phyloP scores from a whole-genome alignment of 2,888 invertebrate genomes.

The Cynaeus angustus region DNA sequence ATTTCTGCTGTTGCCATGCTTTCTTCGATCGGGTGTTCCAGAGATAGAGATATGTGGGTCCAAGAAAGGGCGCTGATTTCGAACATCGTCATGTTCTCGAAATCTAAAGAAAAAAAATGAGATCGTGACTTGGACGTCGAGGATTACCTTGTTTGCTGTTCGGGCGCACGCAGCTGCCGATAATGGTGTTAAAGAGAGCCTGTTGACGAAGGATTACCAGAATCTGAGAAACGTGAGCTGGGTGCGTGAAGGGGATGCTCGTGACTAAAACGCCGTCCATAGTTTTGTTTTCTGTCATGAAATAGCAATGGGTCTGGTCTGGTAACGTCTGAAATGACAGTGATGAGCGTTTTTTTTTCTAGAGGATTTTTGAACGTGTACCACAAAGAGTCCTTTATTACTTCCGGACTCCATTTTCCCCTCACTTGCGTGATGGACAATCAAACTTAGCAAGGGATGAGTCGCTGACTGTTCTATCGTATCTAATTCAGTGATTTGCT shows the following conservation, averaged over 20 bases:
- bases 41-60: slow-evolving; percentile 90
- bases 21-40: slow-evolving; percentile 95
- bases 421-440: slow-evolving; percentile 85
- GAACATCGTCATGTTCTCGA: slow-evolving; percentile 88
- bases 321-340: slow-evolving; percentile 82
- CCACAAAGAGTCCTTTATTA: slow-evolving; percentile 89
- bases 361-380: slow-evolving; percentile 70
- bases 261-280: slow-evolving; percentile 85
- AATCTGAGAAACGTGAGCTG: slow-evolving; percentile 92
- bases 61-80: slow-evolving; percentile 93
- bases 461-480: slow-evolving; percentile 69
- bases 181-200: slow-evolving; percentile 91
- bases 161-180: slow-evolving; percentile 91
- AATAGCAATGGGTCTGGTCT: slow-evolving; percentile 95
- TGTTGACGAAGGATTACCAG: slow-evolving; percentile 90
- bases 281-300: slow-evolving; percentile 87
- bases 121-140: slow-evolving; percentile 1
- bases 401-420: slow-evolving; percentile 83
- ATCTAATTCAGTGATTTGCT: slow-evolving; percentile 76
- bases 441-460: slow-evolving; percentile 83
- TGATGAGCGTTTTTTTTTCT: background rate
- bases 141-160: slow-evolving; percentile 84
- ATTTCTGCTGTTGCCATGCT: slow-evolving; percentile 95
- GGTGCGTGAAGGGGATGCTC: slow-evolving; percentile 94
- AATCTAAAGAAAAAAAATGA: slow-evolving; percentile 71